phyloP scores from a whole-genome alignment of 2,888 invertebrate species.

The Epirrita christyi region DNA sequence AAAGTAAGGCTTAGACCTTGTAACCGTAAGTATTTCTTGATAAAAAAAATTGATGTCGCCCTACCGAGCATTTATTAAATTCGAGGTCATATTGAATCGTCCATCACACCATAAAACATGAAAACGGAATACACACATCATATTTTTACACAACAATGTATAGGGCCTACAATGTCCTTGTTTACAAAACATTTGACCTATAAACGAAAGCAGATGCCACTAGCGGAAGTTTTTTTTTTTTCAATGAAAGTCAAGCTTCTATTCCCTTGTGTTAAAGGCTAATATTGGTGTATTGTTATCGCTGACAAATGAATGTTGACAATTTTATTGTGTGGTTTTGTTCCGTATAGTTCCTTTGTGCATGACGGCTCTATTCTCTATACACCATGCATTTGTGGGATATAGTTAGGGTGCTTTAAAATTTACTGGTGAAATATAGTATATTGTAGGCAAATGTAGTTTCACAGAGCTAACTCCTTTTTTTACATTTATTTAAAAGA shows the following conservation, averaged over 20 bases:
- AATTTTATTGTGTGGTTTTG: conserved; percentile 73
- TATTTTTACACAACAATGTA: conserved; percentile 46
- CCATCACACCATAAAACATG: conserved; percentile 30
- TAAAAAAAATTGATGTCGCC: too few relatives aligned
- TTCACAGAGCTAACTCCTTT: too few relatives aligned
- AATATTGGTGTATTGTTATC: conserved; percentile 46
- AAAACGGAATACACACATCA: too few relatives aligned
- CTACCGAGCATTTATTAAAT: background rate
- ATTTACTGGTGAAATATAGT: conserved; percentile 1
- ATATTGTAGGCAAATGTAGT: too few relatives aligned
- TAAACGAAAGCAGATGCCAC: conserved; percentile 70
- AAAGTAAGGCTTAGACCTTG: too few relatives aligned
- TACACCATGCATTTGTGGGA: conserved; percentile 16
- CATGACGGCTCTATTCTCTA: conserved; percentile 67
- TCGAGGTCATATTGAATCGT: background rate
- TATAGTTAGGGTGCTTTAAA: conserved; percentile 27
- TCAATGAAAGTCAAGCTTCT: conserved; percentile 51
- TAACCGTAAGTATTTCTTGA: too few relatives aligned
- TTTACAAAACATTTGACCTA: conserved; percentile 78
- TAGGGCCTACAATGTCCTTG: conserved; percentile 54
- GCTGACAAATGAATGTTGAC: conserved; percentile 80
- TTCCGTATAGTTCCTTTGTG: conserved; percentile 51
- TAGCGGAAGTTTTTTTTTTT: conserved; percentile 56
- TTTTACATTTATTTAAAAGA: too few relatives aligned
- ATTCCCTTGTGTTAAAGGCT: conserved; percentile 54